These are phyloP conservation scores for Cryptocephalus primarius DNA, from an alignment of 2,888 invertebrate genomes.

Conservation along the genomic window DNA sequence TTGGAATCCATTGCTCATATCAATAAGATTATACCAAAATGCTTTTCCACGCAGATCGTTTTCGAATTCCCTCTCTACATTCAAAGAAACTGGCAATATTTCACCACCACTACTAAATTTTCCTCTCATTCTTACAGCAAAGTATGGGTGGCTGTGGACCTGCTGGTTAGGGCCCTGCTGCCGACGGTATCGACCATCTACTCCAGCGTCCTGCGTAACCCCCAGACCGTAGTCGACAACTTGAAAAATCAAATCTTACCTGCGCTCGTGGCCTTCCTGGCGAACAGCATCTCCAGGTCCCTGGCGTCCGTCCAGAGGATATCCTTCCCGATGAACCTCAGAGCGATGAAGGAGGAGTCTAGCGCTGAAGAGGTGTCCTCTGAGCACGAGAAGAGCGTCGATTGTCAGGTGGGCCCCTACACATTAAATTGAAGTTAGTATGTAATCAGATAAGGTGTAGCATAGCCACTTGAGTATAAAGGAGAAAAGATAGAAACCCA, in stretches of 20 bases:
- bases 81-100: no score
- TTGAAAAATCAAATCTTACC: constrained; percentile 30
- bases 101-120: not conserved
- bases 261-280: constrained; percentile 31
- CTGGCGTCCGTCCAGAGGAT: constrained; percentile 33
- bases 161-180: constrained; percentile 27
- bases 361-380: not conserved
- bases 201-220: constrained; percentile 31
- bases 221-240: constrained; percentile 28
- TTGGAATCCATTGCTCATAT: no score
- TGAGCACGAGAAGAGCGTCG: constrained; percentile 29
- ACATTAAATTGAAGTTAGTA: no score
- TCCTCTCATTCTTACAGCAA: constrained; percentile 25
- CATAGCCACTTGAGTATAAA: no score
- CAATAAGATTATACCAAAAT: no score
- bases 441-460: no score
- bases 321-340: constrained; percentile 17
- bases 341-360: not conserved
- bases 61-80: no score
- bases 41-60: no score
- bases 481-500: no score
- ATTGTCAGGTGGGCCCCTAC: constrained; percentile 15
- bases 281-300: constrained; percentile 32
- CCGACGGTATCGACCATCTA: constrained; percentile 31
- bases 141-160: constrained; percentile 28